Percentiles rank a stretch among this genome's conserved stretches.
Evolutionary conservation across 2,888 invertebrate genomes (phyloP).

Genomic region (Sinodicranocentrus sp.): DNA sequence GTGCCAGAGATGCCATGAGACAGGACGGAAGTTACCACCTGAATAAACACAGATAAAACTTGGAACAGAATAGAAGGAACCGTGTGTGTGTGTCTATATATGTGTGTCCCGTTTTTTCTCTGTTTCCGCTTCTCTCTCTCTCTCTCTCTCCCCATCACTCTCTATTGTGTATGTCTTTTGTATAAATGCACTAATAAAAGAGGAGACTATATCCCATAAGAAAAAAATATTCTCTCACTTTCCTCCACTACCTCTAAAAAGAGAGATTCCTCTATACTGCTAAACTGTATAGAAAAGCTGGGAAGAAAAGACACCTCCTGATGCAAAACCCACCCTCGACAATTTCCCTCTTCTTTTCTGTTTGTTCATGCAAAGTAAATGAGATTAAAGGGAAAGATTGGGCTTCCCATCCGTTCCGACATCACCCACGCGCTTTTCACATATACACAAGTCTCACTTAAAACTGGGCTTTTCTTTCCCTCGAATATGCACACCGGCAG

Average conservation of each 20-base stretch:
- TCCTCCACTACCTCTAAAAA: not conserved
- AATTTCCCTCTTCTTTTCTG: constrained; percentile 64
- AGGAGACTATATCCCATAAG: no score
- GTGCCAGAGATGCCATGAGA: constrained; percentile 14
- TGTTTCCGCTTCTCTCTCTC: no score
- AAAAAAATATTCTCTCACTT: no score
- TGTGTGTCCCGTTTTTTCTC: not conserved
- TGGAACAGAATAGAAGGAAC: constrained; percentile 40
- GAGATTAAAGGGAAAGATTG: constrained; percentile 75
- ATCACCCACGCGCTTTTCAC: constrained; percentile 15
- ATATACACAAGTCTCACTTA: constrained; percentile 1
- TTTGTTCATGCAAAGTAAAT: constrained; percentile 77
- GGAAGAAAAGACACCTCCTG: constrained; percentile 23
- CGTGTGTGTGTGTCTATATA: not conserved
- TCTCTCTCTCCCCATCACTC: no score
- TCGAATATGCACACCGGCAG: not conserved
- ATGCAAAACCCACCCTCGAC: constrained; percentile 6
- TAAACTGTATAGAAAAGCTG: not conserved
- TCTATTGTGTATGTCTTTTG: no score
- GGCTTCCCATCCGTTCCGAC: constrained; percentile 52
- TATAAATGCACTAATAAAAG: no score
- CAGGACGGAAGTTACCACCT: constrained; percentile 72
- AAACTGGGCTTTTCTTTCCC: constrained; percentile 12
- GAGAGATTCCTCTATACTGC: not conserved
- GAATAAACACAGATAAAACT: constrained; percentile 77